A percentile compares a stretch with the other conserved stretches of the same genome.
Evolutionary conservation across 92 coral and sea anemone species (phyloP).

Genomic region (Porites cylindrica): DNA sequence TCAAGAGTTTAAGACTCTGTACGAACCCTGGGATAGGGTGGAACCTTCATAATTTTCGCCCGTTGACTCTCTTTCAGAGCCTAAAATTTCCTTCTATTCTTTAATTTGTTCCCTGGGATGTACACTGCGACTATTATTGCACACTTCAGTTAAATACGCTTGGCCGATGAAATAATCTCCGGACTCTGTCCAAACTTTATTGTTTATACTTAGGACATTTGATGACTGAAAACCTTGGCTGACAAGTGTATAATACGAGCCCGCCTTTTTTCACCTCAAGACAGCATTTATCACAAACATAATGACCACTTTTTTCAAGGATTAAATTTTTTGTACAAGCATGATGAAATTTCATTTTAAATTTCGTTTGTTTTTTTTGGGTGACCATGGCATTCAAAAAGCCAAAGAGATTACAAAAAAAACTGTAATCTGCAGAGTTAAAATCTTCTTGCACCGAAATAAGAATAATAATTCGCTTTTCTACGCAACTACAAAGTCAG

Average conservation of each 20-base stretch:
- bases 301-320: conserved; percentile 44
- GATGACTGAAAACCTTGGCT: conserved; percentile 27
- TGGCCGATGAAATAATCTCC: conserved; percentile 10
- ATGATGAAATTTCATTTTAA: conserved; percentile 40
- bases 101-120: no score
- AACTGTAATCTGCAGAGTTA: conserved; percentile 58
- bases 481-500: conserved; percentile 42
- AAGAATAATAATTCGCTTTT: conserved; percentile 34
- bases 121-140: no score
- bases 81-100: no score
- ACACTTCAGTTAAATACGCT: no score
- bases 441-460: conserved; percentile 53
- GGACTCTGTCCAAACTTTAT: conserved; percentile 51
- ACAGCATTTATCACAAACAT: conserved; percentile 46
- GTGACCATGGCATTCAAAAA: conserved; percentile 47
- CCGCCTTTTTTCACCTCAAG: conserved; percentile 33
- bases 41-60: no score
- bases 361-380: conserved; percentile 32
- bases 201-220: conserved; percentile 38
- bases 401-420: conserved; percentile 59
- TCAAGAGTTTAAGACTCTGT: no score
- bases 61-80: no score
- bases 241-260: conserved; percentile 16
- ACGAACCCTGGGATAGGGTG: no score
- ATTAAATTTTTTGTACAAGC: conserved; percentile 59